Conservation (phyloP, 2,113 vertebrate species). For the Barnardius zonarius region DNA sequence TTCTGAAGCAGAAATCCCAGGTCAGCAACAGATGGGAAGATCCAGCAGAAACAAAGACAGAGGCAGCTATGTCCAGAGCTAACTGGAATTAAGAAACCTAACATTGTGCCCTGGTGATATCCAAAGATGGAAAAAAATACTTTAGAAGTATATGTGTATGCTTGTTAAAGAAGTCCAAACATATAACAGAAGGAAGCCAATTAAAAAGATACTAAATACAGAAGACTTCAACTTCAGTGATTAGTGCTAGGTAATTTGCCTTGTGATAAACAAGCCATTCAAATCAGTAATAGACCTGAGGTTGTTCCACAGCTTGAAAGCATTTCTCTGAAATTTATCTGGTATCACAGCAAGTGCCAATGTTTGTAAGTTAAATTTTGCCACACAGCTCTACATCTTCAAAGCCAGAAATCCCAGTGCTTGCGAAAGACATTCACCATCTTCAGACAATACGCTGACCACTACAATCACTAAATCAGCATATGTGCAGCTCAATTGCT, state of each 20-base stretch:
- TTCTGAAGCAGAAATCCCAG: background rate
- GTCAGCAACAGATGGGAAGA: background rate
- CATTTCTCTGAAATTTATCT: constrained; percentile 33
- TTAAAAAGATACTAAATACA: constrained; percentile 65
- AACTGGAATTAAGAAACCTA: background rate
- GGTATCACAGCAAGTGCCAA: constrained; percentile 13
- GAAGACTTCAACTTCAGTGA: constrained; percentile 48
- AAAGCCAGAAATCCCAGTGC: background rate
- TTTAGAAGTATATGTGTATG: background rate
- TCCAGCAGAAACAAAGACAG: background rate
- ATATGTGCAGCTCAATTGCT: background rate
- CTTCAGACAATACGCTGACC: background rate
- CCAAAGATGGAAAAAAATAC: background rate
- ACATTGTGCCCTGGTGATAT: background rate
- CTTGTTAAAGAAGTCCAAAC: constrained; percentile 41
- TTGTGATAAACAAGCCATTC: constrained; percentile 55
- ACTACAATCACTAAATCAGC: background rate
- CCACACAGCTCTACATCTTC: background rate
- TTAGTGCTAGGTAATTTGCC: constrained; percentile 61
- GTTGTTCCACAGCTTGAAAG: constrained; percentile 36
- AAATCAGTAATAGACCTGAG: constrained; percentile 52
- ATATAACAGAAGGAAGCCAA: constrained; percentile 61
- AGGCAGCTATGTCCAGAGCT: background rate
- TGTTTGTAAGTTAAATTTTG: background rate
- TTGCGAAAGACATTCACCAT: background rate